These are phyloP conservation scores for Apomyelois bistriatella DNA, from an alignment of 2,888 invertebrate genomes.

Conservation along the genomic window DNA sequence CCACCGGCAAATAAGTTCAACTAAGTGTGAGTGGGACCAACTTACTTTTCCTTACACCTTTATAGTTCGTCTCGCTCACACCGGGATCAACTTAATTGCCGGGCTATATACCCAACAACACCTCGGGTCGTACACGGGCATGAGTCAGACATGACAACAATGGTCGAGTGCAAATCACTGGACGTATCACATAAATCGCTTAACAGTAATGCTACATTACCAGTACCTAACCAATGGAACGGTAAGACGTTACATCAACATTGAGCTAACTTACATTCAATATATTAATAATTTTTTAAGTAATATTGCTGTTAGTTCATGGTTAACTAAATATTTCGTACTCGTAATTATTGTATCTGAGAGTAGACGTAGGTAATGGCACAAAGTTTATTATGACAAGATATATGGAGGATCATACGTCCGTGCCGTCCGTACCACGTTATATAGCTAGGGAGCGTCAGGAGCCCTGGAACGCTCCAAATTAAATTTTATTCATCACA, in stretches of 20 bases:
- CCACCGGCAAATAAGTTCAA: no score
- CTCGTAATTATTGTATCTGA: conserved; percentile 58
- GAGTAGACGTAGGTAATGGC: conserved; percentile 71
- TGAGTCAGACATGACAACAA: conserved; percentile 29
- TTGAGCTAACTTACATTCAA: conserved; percentile 78
- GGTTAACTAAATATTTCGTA: conserved; percentile 64
- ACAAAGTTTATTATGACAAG: conserved; percentile 75
- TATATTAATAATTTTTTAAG: conserved; percentile 73
- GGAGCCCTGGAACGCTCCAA: conserved; percentile 73
- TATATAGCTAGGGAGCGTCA: conserved; percentile 70
- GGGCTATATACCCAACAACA: no score
- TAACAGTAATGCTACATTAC: conserved; percentile 66
- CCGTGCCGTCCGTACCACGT: conserved; percentile 56
- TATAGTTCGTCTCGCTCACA: no score
- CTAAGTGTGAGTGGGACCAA: no score
- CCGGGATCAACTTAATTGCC: no score
- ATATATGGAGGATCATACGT: conserved; percentile 49
- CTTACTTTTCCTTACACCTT: no score
- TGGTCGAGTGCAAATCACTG: conserved; percentile 46
- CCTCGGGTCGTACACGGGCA: conserved; percentile 20
- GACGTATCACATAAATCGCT: conserved; percentile 75
- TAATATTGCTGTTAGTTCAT: conserved; percentile 76
- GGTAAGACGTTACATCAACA: conserved; percentile 71
- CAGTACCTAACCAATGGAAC: conserved; percentile 77
- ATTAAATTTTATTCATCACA: conserved; percentile 80